phyloP scores from a whole-genome alignment of 2,888 invertebrate genomes.

The Junonia oenone region DNA sequence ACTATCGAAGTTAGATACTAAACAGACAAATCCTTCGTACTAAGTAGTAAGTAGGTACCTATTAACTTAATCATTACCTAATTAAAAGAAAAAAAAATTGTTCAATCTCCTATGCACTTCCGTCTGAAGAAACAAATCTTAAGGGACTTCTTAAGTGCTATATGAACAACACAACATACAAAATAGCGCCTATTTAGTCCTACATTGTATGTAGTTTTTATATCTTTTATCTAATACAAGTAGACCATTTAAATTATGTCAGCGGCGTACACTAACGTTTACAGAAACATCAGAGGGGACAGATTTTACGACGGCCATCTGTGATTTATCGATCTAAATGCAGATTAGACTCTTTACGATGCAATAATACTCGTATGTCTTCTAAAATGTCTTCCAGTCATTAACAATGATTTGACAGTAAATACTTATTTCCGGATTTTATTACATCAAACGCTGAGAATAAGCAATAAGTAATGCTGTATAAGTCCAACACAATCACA shows the following conservation, averaged over 20 bases:
- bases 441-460: neutral
- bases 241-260: conserved; percentile 25
- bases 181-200: too few relatives aligned
- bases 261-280: conserved; percentile 29
- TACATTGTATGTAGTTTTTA: too few relatives aligned
- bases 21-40: too few relatives aligned
- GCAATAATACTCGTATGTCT: conserved; percentile 11
- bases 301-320: conserved; percentile 57
- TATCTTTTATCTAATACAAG: conserved; percentile 12
- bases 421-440: neutral
- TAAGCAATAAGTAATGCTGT: too few relatives aligned
- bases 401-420: neutral
- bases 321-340: conserved; percentile 38
- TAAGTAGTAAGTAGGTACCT: too few relatives aligned
- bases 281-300: conserved; percentile 34
- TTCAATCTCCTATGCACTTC: neutral
- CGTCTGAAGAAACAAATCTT: neutral
- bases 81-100: too few relatives aligned
- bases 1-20: too few relatives aligned
- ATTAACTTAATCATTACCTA: too few relatives aligned
- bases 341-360: conserved; percentile 35
- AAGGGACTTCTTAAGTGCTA: too few relatives aligned
- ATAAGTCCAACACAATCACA: too few relatives aligned
- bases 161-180: too few relatives aligned
- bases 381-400: neutral